Percentiles rank a stretch among this genome's conserved stretches.
Conservation (phyloP, 1,140 invertebrate species). For the Drosophila fuyamai region DNA sequence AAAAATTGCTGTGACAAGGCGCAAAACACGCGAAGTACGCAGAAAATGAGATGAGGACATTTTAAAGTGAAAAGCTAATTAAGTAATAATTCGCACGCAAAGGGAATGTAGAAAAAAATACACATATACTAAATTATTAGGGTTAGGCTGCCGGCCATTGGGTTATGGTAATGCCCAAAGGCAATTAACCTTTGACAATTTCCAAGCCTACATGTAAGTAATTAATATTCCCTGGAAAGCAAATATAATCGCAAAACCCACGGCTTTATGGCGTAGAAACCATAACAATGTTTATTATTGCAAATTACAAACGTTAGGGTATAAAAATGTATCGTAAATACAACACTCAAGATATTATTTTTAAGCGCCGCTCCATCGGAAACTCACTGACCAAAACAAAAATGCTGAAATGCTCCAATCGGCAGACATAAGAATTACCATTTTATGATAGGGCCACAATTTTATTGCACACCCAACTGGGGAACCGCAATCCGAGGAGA, state of each 20-base stretch:
- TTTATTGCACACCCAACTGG: constrained; percentile 54
- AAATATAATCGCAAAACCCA: constrained; percentile 7
- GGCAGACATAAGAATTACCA: constrained; percentile 49
- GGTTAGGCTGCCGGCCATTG: constrained; percentile 24
- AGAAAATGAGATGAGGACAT: constrained; percentile 37
- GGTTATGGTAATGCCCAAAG: constrained; percentile 51
- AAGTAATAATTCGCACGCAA: constrained; percentile 76
- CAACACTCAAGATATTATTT: constrained; percentile 51
- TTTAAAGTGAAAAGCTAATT: constrained; percentile 75
- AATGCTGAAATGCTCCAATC: constrained; percentile 32
- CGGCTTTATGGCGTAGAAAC: constrained; percentile 16
- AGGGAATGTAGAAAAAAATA: neutral
- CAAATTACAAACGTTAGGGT: constrained; percentile 27
- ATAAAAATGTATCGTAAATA: constrained; percentile 59
- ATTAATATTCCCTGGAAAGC: constrained; percentile 11
- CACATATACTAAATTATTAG: constrained; percentile 12
- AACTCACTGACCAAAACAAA: constrained; percentile 41
- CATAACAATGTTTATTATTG: constrained; percentile 51
- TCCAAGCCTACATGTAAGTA: constrained; percentile 25
- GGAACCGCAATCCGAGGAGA: constrained; percentile 9
- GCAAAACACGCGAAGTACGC: constrained; percentile 20
- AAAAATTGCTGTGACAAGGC: constrained; percentile 53
- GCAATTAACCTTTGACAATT: constrained; percentile 47
- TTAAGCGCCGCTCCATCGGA: constrained; percentile 20
- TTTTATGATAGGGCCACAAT: constrained; percentile 59